Base-by-base conservation (phyloP, 1,140 invertebrate species). In the Drosophila biarmipes region DNA sequence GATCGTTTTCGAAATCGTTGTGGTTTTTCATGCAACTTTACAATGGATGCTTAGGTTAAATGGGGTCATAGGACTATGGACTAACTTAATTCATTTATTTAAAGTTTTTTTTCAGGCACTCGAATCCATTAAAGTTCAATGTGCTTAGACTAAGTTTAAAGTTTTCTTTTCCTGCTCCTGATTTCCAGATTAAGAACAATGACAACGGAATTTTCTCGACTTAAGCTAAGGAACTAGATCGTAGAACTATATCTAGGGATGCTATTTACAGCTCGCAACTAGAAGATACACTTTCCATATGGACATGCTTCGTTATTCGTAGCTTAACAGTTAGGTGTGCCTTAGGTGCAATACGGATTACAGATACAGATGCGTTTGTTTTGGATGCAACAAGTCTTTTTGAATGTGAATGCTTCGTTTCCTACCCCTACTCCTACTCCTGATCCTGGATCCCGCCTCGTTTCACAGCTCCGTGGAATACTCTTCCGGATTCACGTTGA, bases 381-480 rank as follows among this genome's bases (percentile, higher is more conserved):
- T 90, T 90, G 86, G 86, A 86, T 90, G 79, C 87, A 82, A 86
- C 73, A 90, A 90, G 86, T 90, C 86, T 90, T 90, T 69, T 90
- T 73, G 57, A 84, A 80, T 90, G 86, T 89, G 85, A 84, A 90
- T 90, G 80, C 73, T 90, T 87, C 69, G 68, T 59, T 86, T 40
- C 27, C 59, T 21, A 14, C 34, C 45, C 19, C 15, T 17, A 11
- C 24, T 24, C 24, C 24, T 24, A 24, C 48, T 42, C 4, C 21
- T 63, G 31, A 11, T 34, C 11, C 35, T 43, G 19, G 15, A 17
- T 54, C 29, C 31, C 27, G 4, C 31, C 37, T 37, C 27, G 27
- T 73, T 27, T 91, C 77, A 92, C 91, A 92, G 71, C 77, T 92
- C 91, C 48, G 91, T 92, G 51, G 91, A 92, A 63, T 91, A 92